Evolutionary conservation across 1,140 invertebrate genomes (phyloP).

Genomic region (Scylla paramamosain): DNA sequence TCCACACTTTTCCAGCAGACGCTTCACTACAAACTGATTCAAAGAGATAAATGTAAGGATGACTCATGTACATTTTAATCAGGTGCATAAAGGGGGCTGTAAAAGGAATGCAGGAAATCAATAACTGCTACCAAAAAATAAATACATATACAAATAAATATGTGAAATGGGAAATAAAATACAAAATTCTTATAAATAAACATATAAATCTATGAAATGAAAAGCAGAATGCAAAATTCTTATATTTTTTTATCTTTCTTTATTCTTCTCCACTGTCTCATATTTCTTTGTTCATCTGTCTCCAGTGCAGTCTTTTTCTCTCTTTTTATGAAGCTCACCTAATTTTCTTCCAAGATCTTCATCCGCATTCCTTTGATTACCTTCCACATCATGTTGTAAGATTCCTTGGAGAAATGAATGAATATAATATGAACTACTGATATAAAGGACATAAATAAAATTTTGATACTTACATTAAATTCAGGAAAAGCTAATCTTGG

Average conservation of each 20-base stretch:
- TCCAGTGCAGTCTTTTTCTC: too few relatives aligned
- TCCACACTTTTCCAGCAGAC: conserved; percentile 90
- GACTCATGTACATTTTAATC: background rate
- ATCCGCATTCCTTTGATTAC: too few relatives aligned
- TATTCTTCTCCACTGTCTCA: too few relatives aligned
- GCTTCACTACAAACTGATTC: conserved; percentile 87
- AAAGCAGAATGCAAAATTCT: too few relatives aligned
- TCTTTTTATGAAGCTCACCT: conserved; percentile 73
- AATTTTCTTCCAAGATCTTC: too few relatives aligned
- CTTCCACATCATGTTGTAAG: too few relatives aligned
- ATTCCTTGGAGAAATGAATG: too few relatives aligned
- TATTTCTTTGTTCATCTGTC: too few relatives aligned
- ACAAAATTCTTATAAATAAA: too few relatives aligned
- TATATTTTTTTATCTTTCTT: too few relatives aligned
- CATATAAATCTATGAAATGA: too few relatives aligned
- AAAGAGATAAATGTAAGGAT: background rate
- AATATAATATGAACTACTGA: too few relatives aligned
- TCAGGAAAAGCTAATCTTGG: conserved; percentile 67
- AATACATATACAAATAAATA: conserved; percentile 55
- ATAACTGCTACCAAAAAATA: conserved; percentile 54
- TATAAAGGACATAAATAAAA: background rate
- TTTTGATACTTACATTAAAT: conserved; percentile 62
- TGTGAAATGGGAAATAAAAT: background rate
- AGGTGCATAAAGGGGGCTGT: background rate
- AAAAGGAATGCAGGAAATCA: background rate